phyloP scores from a whole-genome alignment of 2,888 invertebrate genomes.

The Lycocerus yunnanus region DNA sequence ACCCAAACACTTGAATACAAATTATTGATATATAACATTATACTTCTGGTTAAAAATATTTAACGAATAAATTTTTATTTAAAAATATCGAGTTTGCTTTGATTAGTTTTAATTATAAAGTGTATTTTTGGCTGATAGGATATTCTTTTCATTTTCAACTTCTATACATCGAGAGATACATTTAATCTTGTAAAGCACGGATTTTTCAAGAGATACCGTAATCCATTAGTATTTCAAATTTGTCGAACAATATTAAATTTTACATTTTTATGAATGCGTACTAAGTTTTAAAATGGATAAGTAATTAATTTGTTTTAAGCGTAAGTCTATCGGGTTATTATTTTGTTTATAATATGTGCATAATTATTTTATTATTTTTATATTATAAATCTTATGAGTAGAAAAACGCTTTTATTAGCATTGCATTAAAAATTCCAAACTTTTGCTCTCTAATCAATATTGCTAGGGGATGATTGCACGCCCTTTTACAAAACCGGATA shows the following conservation, averaged over 20 bases:
- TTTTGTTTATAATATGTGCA: background rate
- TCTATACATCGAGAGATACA: background rate
- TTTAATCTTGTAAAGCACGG: background rate
- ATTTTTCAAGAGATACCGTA: background rate
- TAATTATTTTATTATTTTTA: background rate
- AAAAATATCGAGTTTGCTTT: background rate
- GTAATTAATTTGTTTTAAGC: too few species aligned
- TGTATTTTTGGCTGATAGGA: background rate
- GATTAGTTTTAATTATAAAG: background rate
- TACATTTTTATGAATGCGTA: background rate
- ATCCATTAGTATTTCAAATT: background rate
- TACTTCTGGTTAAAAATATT: background rate
- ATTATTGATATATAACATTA: background rate
- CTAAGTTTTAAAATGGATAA: too few species aligned
- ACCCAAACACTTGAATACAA: background rate
- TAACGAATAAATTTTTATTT: background rate
- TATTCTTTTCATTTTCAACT: background rate
- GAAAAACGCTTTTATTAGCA: conserved; percentile 30
- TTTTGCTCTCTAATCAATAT: conserved; percentile 38
- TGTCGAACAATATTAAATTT: background rate
- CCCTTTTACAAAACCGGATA: conserved; percentile 35
- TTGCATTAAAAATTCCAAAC: conserved; percentile 39
- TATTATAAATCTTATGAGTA: background rate
- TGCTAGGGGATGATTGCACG: conserved; percentile 35
- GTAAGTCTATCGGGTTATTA: too few species aligned